These are phyloP conservation scores for Sylvia borin DNA, from an alignment of 2,797 vertebrate species.

Conservation along the genomic window DNA sequence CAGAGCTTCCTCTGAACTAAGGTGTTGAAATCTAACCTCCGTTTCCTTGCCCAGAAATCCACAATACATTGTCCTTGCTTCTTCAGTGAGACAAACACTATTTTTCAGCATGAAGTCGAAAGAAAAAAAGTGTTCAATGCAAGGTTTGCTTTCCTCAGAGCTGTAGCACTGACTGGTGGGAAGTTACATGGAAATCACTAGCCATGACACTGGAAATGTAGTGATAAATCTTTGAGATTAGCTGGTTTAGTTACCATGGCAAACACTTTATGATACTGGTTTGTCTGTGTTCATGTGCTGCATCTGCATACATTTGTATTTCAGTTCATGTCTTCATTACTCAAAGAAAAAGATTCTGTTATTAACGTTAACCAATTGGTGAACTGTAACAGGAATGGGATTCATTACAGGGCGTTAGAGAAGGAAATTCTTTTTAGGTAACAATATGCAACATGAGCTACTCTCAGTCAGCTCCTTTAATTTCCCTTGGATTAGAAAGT, in stretches of 20 bases:
- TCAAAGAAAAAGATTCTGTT: background rate
- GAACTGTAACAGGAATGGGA: background rate
- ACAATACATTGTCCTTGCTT: background rate
- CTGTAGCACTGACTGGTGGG: background rate
- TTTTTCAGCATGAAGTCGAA: background rate
- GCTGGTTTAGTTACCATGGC: background rate
- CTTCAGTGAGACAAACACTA: background rate
- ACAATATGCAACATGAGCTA: background rate
- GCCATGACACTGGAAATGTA: background rate
- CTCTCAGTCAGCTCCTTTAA: background rate
- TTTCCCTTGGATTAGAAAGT: background rate
- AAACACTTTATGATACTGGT: background rate
- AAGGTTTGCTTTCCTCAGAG: background rate
- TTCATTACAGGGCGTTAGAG: background rate
- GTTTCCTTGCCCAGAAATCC: background rate
- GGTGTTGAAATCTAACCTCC: background rate
- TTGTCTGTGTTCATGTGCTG: background rate
- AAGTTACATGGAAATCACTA: background rate
- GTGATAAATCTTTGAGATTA: background rate
- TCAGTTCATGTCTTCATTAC: background rate
- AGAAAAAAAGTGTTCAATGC: background rate
- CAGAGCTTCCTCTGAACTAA: background rate
- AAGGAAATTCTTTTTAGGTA: background rate
- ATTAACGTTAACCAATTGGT: background rate
- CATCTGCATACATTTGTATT: background rate